A percentile compares a stretch with the other conserved stretches of the same genome.
phyloP scores from a whole-genome alignment of 2,888 invertebrate species.

The Sipunculus nudus region DNA sequence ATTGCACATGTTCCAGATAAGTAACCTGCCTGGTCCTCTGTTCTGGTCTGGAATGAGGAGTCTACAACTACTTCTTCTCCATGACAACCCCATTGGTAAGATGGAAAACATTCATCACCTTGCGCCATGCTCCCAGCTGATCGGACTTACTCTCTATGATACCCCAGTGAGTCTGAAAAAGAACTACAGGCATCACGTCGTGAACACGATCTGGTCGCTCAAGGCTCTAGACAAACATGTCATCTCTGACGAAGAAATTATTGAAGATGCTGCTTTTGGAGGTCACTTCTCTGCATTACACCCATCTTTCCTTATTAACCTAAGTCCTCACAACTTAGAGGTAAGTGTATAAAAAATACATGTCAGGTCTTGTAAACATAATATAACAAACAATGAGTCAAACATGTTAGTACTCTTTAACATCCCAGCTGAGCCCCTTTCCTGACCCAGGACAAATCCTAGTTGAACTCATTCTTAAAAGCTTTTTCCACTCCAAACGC shows the following conservation, averaged over 20 bases:
- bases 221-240: slow-evolving; percentile 62
- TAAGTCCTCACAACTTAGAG: slow-evolving; percentile 44
- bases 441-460: too few relatives aligned
- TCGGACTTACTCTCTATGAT: slow-evolving; percentile 61
- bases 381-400: neutral
- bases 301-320: slow-evolving; percentile 47
- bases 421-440: neutral
- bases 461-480: too few relatives aligned
- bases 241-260: slow-evolving; percentile 66
- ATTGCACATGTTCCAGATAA: too few relatives aligned
- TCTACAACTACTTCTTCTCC: slow-evolving; percentile 60
- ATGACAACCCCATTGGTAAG: slow-evolving; percentile 64
- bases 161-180: slow-evolving; percentile 62
- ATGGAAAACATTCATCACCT: slow-evolving; percentile 60
- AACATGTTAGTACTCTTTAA: neutral
- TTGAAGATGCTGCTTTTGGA: slow-evolving; percentile 63
- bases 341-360: slow-evolving; percentile 23
- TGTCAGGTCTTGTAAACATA: too few relatives aligned
- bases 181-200: slow-evolving; percentile 63
- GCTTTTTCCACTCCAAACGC: too few relatives aligned
- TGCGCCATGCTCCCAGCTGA: slow-evolving; percentile 46
- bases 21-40: slow-evolving; percentile 51
- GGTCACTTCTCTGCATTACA: slow-evolving; percentile 48
- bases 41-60: slow-evolving; percentile 59
- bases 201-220: slow-evolving; percentile 63